Base-by-base conservation (phyloP, 2,113 vertebrate genomes). In the Percina caprodes region DNA sequence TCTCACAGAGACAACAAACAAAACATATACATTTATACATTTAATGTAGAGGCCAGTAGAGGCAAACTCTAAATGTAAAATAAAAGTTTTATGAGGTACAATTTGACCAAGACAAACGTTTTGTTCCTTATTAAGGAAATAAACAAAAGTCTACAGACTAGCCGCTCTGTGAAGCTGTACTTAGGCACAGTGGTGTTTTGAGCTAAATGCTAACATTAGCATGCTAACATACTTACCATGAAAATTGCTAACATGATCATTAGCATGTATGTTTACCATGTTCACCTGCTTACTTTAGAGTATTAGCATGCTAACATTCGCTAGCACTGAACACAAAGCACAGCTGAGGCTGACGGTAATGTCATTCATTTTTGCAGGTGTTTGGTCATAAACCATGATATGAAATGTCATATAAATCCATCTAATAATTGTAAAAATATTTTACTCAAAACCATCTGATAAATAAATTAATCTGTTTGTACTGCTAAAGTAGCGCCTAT, bases 11-110 rank as follows among this genome's bases (percentile, higher is more conserved):
- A n/a, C n/a, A n/a, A n/a, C n/a, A n/a, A n/a, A n/a, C n/a, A n/a
- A n/a, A n/a, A n/a, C n/a, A n/a, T n/a, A n/a, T n/a, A n/a, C n/a
- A n/a, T n/a, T n/a, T n/a, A n/a, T n/a, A 16, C 0, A 48, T 33
- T 74, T 24, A 54, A 65, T 74, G 16, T n/a, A 15, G 42, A 79
- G 6, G 55, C 54, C 52, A 30, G 30, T 30, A 30, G 30, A 30
- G 30, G 30, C 30, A 63, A 74, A 79, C 48, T 35, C 30, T 46
- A 45, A 15, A 35, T 48, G 11, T 52, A 33, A 51, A 60, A 11
- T 12, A 16, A 16, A 69, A 12, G 35, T 62, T 63, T 60, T 39
- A 5, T 15, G n/a, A 65, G 51, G 39, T 26, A 42, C 51, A 60
- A 42, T 2, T 39, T 48, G 7, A 76, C 16, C 24, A 30, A 9